Percentiles rank a stretch among this genome's conserved stretches.
phyloP scores from a whole-genome alignment of 2,113 vertebrate genomes.

The Varanus salvator region DNA sequence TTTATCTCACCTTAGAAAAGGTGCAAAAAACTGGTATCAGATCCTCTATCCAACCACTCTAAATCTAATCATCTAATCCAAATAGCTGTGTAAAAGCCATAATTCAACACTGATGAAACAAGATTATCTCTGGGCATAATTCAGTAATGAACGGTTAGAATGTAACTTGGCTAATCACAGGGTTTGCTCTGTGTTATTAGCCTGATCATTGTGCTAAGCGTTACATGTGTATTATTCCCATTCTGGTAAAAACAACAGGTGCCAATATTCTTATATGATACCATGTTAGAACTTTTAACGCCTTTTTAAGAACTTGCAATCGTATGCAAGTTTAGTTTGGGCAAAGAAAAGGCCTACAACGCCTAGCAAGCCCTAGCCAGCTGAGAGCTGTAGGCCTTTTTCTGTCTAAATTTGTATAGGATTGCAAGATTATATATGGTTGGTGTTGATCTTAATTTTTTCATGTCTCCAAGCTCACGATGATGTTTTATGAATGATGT shows the following conservation, averaged over 20 bases:
- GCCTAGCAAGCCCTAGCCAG: too few relatives aligned
- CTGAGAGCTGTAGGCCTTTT: too few relatives aligned
- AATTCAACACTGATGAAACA: neutral
- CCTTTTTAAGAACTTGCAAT: too few relatives aligned
- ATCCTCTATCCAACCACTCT: neutral
- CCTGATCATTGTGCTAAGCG: neutral
- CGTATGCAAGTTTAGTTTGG: too few relatives aligned
- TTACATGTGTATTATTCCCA: neutral
- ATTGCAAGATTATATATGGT: too few relatives aligned
- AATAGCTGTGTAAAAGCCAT: neutral
- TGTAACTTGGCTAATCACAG: constrained; percentile 5
- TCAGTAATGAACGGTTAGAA: neutral
- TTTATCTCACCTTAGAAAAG: neutral
- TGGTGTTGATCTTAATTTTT: neutral
- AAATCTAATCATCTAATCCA: neutral
- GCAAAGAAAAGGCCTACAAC: too few relatives aligned
- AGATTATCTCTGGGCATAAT: neutral
- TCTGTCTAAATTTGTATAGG: too few relatives aligned
- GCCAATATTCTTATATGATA: neutral
- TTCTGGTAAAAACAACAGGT: neutral
- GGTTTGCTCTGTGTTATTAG: neutral
- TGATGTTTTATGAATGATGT: neutral
- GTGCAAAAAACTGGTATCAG: neutral
- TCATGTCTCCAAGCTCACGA: neutral
- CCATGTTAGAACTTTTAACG: neutral